phyloP scores from a whole-genome alignment of 35 echinoderm and acorn worm genomes.

The Anneissia japonica region DNA sequence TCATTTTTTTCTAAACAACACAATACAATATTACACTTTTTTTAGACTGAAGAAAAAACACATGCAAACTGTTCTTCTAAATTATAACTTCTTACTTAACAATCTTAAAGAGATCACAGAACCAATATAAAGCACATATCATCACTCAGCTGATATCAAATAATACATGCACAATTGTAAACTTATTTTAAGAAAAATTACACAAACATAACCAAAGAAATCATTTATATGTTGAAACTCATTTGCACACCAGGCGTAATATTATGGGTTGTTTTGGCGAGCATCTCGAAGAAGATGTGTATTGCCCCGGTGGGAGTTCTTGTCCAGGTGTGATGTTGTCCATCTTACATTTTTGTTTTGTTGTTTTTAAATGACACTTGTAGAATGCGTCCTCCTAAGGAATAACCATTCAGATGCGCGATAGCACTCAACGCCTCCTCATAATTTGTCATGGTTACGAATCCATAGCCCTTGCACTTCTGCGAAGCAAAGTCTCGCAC shows the following conservation, averaged over 20 bases:
- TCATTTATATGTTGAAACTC: not conserved
- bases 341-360: constrained; percentile 39
- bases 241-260: not conserved
- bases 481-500: constrained; percentile 79
- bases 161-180: not conserved
- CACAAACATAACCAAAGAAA: not conserved
- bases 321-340: not conserved
- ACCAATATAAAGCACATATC: too few relatives aligned
- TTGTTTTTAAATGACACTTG: constrained; percentile 98
- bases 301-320: not conserved
- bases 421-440: constrained; percentile 91
- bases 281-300: not conserved
- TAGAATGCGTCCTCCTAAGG: constrained; percentile 72
- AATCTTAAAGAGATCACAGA: not conserved
- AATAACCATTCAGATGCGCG: constrained; percentile 80
- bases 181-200: not conserved
- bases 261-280: not conserved
- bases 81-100: not conserved
- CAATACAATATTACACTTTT: not conserved
- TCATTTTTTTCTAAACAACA: not conserved
- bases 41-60: not conserved
- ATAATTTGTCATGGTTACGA: constrained; percentile 99
- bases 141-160: not conserved
- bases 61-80: not conserved
- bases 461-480: constrained; percentile 96